Conservation (phyloP, 2,113 vertebrate genomes). For the Microcebus ravelobensis region DNA sequence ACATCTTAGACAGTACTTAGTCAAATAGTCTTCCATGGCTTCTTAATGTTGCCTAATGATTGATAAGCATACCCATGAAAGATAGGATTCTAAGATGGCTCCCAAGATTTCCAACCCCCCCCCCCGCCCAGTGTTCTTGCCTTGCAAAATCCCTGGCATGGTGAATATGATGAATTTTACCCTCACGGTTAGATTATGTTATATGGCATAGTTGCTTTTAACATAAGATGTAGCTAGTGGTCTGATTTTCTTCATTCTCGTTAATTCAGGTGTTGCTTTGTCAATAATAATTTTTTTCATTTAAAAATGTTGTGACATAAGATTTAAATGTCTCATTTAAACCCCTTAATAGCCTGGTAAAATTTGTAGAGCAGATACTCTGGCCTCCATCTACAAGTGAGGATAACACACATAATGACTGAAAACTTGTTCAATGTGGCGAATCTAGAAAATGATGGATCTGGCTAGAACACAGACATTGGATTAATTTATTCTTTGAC, state of each 20-base stretch:
- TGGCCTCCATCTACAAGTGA: not conserved
- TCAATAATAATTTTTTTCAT: not conserved
- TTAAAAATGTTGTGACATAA: not conserved
- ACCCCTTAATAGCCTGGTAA: not conserved
- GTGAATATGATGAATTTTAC: not conserved
- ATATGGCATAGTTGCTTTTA: not conserved
- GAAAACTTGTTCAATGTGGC: not conserved
- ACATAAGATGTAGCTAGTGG: not conserved
- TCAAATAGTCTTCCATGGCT: not conserved
- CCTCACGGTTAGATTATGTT: not conserved
- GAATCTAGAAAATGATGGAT: conserved; percentile 11
- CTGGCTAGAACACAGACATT: not conserved
- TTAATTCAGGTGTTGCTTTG: not conserved
- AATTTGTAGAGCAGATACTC: not conserved
- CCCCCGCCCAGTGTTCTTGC: not conserved
- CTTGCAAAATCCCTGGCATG: not conserved
- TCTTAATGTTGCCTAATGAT: not conserved
- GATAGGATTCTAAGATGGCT: not conserved
- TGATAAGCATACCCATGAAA: not conserved
- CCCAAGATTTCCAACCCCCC: not conserved
- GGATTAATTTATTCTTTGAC: not conserved
- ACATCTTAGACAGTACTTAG: not conserved
- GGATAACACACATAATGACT: not conserved
- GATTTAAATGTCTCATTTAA: not conserved
- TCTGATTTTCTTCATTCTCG: not conserved